These are phyloP conservation scores for Penaeus monodon DNA, from an alignment of 2,888 invertebrate genomes.

Conservation along the genomic window DNA sequence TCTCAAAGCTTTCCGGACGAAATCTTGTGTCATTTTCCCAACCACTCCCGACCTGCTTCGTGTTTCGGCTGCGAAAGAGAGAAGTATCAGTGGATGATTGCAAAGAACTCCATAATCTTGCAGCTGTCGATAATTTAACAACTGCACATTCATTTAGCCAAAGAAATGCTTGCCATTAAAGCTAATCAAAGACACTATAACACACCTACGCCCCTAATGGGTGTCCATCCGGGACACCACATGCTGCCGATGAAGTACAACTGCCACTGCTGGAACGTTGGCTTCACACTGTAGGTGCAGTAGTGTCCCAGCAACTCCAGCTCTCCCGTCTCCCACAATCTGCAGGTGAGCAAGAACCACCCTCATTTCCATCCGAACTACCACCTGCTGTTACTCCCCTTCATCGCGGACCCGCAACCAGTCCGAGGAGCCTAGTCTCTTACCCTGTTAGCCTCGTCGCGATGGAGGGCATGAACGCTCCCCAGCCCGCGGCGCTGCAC, in stretches of 20 bases:
- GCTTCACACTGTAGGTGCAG: slow-evolving; percentile 1
- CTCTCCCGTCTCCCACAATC: too few species aligned
- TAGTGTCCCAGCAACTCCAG: too few species aligned
- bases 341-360: too few species aligned
- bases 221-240: slow-evolving; percentile 41
- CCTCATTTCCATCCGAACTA: too few species aligned
- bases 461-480: too few species aligned
- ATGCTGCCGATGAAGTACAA: slow-evolving; percentile 36
- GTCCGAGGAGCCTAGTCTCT: too few species aligned
- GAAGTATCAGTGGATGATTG: background rate
- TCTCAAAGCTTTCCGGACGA: slow-evolving; percentile 1
- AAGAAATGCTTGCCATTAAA: background rate
- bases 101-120: background rate
- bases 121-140: background rate
- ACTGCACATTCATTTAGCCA: background rate
- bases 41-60: slow-evolving; percentile 1
- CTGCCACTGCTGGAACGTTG: background rate
- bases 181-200: background rate
- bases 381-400: too few species aligned
- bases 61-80: background rate
- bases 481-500: too few species aligned
- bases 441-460: too few species aligned
- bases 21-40: background rate
- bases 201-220: slow-evolving; percentile 26
- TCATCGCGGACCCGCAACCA: too few species aligned